Conservation (phyloP, 2,797 vertebrate species). For the Hipposideros larvatus region DNA sequence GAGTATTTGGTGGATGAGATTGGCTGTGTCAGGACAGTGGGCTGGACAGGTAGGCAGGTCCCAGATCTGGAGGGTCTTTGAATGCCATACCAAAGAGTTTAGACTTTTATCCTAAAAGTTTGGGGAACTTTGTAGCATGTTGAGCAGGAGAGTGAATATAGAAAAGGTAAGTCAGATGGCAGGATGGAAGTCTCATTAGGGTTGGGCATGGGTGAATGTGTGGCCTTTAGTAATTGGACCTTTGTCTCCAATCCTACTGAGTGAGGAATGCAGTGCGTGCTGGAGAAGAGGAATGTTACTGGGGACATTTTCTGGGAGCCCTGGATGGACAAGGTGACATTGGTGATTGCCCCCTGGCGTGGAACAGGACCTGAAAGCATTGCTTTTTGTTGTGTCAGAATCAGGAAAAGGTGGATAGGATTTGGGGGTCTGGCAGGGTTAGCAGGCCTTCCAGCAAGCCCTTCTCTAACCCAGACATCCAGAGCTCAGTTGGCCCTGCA, state of each 20-base stretch:
- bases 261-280: not conserved
- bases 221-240: not conserved
- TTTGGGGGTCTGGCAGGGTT: not conserved
- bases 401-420: not conserved
- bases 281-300: not conserved
- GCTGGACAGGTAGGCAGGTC: not conserved
- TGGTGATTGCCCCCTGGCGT: not conserved
- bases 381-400: not conserved
- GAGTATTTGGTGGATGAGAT: not conserved
- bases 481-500: not conserved
- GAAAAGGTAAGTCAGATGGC: not conserved
- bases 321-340: not conserved
- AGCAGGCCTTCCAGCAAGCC: not conserved
- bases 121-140: not conserved
- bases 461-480: not conserved
- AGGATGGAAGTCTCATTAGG: not conserved
- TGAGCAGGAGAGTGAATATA: not conserved
- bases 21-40: not conserved
- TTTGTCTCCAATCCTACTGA: conserved; percentile 11
- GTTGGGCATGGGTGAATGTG: not conserved
- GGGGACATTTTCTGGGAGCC: not conserved
- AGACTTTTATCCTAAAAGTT: not conserved
- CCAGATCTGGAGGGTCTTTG: not conserved
- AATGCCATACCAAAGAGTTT: not conserved
- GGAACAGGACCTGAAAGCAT: not conserved